Conservation (phyloP, 2,797 vertebrate species). For the Sebastes flavidus region DNA sequence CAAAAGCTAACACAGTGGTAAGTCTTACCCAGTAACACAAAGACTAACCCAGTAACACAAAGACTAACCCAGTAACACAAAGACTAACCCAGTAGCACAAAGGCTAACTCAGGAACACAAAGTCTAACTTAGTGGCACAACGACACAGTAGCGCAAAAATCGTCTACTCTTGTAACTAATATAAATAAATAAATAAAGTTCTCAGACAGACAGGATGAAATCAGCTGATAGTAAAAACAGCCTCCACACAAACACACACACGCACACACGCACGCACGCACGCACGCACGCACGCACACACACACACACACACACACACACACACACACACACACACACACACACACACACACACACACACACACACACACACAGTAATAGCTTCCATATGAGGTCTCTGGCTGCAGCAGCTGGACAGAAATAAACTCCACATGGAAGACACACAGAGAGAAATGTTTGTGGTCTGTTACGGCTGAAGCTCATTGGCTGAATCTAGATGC, state of each 20-base stretch:
- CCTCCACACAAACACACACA: background rate
- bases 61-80: too few species aligned
- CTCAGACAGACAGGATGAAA: background rate
- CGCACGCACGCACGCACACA: background rate
- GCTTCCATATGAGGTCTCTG: conserved; percentile 37
- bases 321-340: background rate
- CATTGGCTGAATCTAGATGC: background rate
- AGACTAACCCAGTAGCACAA: too few species aligned
- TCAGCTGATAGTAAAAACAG: too few species aligned
- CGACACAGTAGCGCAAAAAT: too few species aligned
- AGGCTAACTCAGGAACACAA: too few species aligned
- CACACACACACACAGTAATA: background rate
- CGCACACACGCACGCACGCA: conserved; percentile 1
- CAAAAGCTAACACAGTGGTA: too few species aligned
- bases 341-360: too few species aligned
- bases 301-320: conserved; percentile 8
- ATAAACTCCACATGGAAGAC: conserved; percentile 15
- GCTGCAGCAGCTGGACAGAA: conserved; percentile 14
- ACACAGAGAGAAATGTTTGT: background rate
- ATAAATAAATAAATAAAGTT: background rate
- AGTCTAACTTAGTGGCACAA: background rate
- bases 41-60: too few species aligned
- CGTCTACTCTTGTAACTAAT: background rate
- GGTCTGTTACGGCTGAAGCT: background rate
- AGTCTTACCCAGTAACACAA: too few species aligned